These are phyloP conservation scores for Triplophysa dalaica DNA, from an alignment of 2,113 vertebrate genomes.

Conservation along the genomic window DNA sequence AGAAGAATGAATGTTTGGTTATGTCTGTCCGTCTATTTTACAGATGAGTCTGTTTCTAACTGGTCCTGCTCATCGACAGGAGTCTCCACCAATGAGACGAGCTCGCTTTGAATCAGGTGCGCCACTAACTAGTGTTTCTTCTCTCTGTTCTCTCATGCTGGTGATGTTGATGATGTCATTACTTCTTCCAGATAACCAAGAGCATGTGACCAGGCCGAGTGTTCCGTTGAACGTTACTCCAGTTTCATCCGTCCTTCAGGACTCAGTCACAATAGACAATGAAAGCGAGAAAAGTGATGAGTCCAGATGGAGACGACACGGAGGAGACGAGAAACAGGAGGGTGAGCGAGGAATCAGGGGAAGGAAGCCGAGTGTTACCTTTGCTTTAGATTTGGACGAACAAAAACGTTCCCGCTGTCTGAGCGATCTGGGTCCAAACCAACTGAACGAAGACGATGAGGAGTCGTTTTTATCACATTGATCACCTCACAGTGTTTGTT, in stretches of 20 bases:
- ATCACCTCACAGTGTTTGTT: not conserved
- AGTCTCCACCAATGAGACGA: slow-evolving; percentile 79
- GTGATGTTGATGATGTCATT: not conserved
- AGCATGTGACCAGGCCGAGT: slow-evolving; percentile 74
- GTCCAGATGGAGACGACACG: not conserved
- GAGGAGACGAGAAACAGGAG: not conserved
- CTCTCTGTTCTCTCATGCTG: not conserved
- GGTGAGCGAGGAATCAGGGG: not conserved
- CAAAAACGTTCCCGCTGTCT: slow-evolving; percentile 79
- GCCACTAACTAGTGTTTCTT: slow-evolving; percentile 13
- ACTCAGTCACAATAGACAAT: slow-evolving; percentile 49
- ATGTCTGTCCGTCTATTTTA: not conserved
- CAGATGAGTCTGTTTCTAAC: slow-evolving; percentile 90
- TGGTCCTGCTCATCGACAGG: slow-evolving; percentile 80
- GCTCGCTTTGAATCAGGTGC: slow-evolving; percentile 86
- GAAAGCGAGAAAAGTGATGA: not conserved
- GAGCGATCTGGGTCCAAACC: slow-evolving; percentile 85
- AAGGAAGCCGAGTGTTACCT: slow-evolving; percentile 65
- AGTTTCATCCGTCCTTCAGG: slow-evolving; percentile 29
- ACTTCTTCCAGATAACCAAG: slow-evolving; percentile 73
- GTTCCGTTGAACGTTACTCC: slow-evolving; percentile 66
- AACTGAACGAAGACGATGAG: slow-evolving; percentile 71
- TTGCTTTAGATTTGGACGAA: slow-evolving; percentile 72
- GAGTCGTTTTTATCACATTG: slow-evolving; percentile 70
- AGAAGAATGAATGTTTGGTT: too few species aligned